phyloP scores from a whole-genome alignment of 2,797 vertebrate genomes.

The Karalla daura region DNA sequence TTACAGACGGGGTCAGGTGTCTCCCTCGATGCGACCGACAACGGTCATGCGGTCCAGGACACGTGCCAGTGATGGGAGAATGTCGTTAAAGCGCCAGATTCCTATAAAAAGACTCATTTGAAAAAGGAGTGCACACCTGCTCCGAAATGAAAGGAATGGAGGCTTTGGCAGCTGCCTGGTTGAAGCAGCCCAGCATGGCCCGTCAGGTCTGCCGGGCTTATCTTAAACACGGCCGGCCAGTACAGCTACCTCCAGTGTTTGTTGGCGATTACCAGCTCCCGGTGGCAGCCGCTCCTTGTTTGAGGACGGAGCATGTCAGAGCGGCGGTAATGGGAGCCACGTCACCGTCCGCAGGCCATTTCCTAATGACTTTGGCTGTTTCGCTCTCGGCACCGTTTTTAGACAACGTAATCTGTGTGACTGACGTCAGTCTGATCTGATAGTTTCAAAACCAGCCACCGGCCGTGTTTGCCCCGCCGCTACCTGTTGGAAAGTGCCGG shows the following conservation, averaged over 20 bases:
- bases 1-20: too few relatives aligned
- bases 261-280: conserved; percentile 44
- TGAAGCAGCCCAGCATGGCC: conserved; percentile 7
- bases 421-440: conserved; percentile 36
- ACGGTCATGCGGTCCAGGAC: too few relatives aligned
- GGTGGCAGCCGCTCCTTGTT: conserved; percentile 31
- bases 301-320: conserved; percentile 52
- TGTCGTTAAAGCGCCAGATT: too few relatives aligned
- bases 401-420: conserved; percentile 20
- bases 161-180: too few relatives aligned
- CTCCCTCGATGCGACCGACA: too few relatives aligned
- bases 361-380: conserved; percentile 43
- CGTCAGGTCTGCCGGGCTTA: conserved; percentile 36
- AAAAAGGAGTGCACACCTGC: too few relatives aligned
- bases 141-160: too few relatives aligned
- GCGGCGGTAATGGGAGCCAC: neutral
- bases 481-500: neutral
- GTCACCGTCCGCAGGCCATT: conserved; percentile 30
- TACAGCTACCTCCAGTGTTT: conserved; percentile 49
- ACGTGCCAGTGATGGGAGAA: too few relatives aligned
- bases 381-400: conserved; percentile 25
- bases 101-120: too few relatives aligned
- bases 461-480: conserved; percentile 32
- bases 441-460: conserved; percentile 35
- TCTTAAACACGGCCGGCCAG: conserved; percentile 45